Evolutionary conservation across 2,888 invertebrate species (phyloP).

Genomic region (Apotomis capreana): DNA sequence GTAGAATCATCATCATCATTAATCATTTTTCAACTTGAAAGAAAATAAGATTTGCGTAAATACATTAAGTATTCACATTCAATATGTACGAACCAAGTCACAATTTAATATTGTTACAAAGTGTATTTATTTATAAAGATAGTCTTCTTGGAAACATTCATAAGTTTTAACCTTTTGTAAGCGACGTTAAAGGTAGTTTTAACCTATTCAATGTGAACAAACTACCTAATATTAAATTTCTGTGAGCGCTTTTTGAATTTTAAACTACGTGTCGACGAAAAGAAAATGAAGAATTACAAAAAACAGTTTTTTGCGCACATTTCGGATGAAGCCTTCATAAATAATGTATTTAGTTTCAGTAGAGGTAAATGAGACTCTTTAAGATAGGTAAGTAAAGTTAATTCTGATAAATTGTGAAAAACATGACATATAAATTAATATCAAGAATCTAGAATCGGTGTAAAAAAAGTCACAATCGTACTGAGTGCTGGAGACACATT

Average conservation of each 20-base stretch:
- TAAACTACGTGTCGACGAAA: constrained; percentile 2
- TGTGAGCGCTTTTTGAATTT: constrained; percentile 9
- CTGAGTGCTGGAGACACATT: too few species aligned
- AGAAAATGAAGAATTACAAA: constrained; percentile 1
- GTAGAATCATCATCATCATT: too few species aligned
- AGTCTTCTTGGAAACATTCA: too few species aligned
- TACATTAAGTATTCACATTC: too few species aligned
- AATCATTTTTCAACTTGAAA: too few species aligned
- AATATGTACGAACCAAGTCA: too few species aligned
- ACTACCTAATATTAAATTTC: neutral
- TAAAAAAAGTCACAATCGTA: too few species aligned
- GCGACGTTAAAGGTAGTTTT: neutral
- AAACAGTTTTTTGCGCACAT: neutral
- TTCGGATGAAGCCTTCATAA: constrained; percentile 7
- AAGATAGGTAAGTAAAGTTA: neutral
- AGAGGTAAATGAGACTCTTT: constrained; percentile 5
- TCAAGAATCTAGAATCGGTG: too few species aligned
- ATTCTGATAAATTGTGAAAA: neutral
- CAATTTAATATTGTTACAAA: too few species aligned
- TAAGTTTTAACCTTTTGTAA: neutral
- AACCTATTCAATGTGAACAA: neutral
- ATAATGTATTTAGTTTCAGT: constrained; percentile 19
- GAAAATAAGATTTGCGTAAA: too few species aligned
- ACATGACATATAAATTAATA: too few species aligned
- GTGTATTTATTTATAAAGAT: too few species aligned